Conservation (phyloP, 2,888 invertebrate species). For the Andrena fulva region DNA sequence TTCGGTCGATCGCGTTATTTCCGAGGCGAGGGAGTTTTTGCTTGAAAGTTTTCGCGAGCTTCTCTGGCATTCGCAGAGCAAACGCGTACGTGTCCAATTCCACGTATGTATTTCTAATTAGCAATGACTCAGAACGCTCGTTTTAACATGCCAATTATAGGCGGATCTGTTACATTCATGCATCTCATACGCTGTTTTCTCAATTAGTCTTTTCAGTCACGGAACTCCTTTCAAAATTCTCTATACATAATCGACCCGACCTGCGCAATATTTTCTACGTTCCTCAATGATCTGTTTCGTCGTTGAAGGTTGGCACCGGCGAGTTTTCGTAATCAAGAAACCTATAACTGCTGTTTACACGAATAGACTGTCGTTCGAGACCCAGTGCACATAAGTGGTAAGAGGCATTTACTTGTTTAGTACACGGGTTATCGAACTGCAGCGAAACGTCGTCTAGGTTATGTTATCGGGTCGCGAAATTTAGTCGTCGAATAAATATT, state of each 20-base stretch:
- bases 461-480: not conserved
- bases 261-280: too few relatives aligned
- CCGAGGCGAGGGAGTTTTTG: not conserved
- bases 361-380: not conserved
- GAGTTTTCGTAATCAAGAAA: too few relatives aligned
- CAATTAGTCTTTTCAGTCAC: not conserved
- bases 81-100: conserved; percentile 21
- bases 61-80: not conserved
- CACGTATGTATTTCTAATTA: conserved; percentile 46
- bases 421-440: not conserved
- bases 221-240: not conserved
- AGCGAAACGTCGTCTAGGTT: not conserved
- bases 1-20: not conserved
- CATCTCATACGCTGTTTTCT: not conserved
- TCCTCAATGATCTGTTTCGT: not conserved
- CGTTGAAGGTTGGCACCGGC: too few relatives aligned
- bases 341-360: too few relatives aligned
- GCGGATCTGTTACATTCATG: not conserved
- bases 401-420: not conserved
- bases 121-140: not conserved
- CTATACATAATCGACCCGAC: too few relatives aligned
- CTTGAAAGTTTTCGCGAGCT: conserved; percentile 13
- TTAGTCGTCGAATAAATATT: not conserved
- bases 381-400: not conserved
- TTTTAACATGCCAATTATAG: conserved; percentile 11